Evolutionary conservation across 2,888 invertebrate genomes (phyloP).

Genomic region (Caenorhabditis sp.): DNA sequence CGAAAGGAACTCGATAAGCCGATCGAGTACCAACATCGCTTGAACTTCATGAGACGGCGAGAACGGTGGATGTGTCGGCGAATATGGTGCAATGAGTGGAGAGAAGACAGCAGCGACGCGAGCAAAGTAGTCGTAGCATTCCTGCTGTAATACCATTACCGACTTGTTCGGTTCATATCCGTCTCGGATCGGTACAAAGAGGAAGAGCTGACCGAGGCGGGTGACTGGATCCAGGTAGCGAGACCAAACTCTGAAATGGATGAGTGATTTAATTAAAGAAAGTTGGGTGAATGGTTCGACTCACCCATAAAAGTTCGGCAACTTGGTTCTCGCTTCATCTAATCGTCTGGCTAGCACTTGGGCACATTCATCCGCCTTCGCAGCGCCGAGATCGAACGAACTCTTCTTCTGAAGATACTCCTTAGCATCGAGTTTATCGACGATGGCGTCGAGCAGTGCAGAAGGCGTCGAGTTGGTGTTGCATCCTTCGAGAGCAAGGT

Average conservation of each 20-base stretch:
- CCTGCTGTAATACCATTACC: slow-evolving; percentile 59
- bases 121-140: slow-evolving; percentile 72
- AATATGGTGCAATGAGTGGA: slow-evolving; percentile 76
- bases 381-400: slow-evolving; percentile 46
- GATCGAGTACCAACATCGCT: slow-evolving; percentile 70
- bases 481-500: slow-evolving; percentile 75
- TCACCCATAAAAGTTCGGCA: slow-evolving; percentile 59
- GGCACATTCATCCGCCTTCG: slow-evolving; percentile 62
- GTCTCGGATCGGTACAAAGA: slow-evolving; percentile 66
- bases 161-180: slow-evolving; percentile 61
- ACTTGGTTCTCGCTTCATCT: slow-evolving; percentile 64
- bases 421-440: slow-evolving; percentile 64
- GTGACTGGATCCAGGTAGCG: slow-evolving; percentile 65
- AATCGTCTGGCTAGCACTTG: slow-evolving; percentile 49
- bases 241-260: slow-evolving; percentile 61
- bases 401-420: slow-evolving; percentile 41
- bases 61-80: slow-evolving; percentile 77
- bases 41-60: slow-evolving; percentile 70
- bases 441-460: slow-evolving; percentile 69
- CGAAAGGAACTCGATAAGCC: slow-evolving; percentile 73
- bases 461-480: slow-evolving; percentile 74
- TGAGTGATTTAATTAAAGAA: too few relatives aligned
- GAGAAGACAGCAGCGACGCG: slow-evolving; percentile 70
- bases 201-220: slow-evolving; percentile 66
- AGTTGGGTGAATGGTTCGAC: neutral